A percentile compares a stretch with the other conserved stretches of the same genome.
These are phyloP conservation scores for Mus musculus DNA, from an alignment of 2,113 vertebrate genomes.

Conservation along the genomic window GRCm39 chr14:60094501-60095000, in stretches of 20 bases:
- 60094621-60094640: not conserved
- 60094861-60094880: not conserved
- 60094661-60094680: not conserved
- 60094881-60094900: not conserved
- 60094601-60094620: slow-evolving; percentile 8
- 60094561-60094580: slow-evolving; percentile 96
- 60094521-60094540: slow-evolving; percentile 99
- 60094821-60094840: not conserved
- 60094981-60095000: fast-evolving
- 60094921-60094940: not conserved
- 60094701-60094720: not conserved
- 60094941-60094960: not conserved
- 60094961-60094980: no score
- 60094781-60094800: not conserved
- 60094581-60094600: slow-evolving; percentile 93
- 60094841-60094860: not conserved
- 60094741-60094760: no score
- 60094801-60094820: not conserved
- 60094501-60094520: slow-evolving; percentile 99
- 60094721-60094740: not conserved
- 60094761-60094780: not conserved
- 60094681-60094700: not conserved
- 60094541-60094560: slow-evolving; percentile 99
- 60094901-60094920: not conserved
- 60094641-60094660: not conserved